These are phyloP conservation scores for Drosophila murphyi DNA, from an alignment of 1,140 invertebrate genomes.

Conservation along the genomic window DNA sequence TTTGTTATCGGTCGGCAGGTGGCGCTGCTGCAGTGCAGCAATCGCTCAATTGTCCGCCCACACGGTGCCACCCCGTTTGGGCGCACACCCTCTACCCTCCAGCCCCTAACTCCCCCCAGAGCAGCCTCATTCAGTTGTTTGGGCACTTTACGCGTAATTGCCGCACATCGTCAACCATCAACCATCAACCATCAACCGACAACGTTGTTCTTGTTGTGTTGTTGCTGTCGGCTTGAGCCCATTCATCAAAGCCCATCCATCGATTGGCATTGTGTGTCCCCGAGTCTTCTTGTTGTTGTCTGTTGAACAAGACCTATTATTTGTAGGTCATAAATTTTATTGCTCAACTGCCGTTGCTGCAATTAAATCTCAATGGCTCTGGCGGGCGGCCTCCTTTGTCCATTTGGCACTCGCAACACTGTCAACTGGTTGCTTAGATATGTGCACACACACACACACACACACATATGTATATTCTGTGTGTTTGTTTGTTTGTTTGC, in stretches of 20 bases:
- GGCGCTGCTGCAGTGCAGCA: constrained; percentile 20
- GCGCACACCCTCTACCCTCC: background rate
- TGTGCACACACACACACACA: background rate
- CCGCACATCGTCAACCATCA: constrained; percentile 56
- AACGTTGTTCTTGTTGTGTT: constrained; percentile 11
- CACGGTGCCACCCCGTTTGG: background rate
- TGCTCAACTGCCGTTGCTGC: constrained; percentile 82
- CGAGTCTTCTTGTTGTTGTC: background rate
- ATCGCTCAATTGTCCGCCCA: constrained; percentile 27
- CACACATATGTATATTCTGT: background rate
- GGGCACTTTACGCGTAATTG: constrained; percentile 72
- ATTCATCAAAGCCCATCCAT: constrained; percentile 71
- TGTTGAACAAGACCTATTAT: constrained; percentile 75
- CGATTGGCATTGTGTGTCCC: constrained; percentile 49
- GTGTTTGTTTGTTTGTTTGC: background rate
- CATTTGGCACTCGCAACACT: constrained; percentile 57
- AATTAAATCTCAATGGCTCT: constrained; percentile 82
- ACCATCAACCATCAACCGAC: constrained; percentile 37
- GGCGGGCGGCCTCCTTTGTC: constrained; percentile 63
- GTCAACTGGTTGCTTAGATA: constrained; percentile 32
- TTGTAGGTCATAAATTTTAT: constrained; percentile 84
- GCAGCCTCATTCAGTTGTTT: constrained; percentile 36
- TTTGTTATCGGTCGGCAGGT: constrained; percentile 28
- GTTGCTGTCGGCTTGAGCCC: constrained; percentile 35
- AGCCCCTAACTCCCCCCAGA: background rate